Percentiles rank a stretch among this genome's conserved stretches.
Conservation (phyloP, 2,797 vertebrate genomes). For the Lemur catta region DNA sequence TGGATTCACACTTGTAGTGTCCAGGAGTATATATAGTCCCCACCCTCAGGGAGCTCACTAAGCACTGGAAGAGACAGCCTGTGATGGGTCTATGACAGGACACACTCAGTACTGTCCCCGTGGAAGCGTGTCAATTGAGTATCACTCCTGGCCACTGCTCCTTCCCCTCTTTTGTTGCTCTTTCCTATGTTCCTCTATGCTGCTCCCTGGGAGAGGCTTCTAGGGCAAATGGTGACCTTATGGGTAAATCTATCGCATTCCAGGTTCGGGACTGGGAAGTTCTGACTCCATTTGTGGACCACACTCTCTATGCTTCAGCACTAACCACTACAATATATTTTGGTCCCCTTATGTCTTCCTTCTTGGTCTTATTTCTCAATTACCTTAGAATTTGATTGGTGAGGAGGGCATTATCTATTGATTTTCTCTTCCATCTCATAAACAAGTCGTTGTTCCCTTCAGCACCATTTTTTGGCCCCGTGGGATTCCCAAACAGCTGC, state of each 20-base stretch:
- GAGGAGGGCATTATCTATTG: not conserved
- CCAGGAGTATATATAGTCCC: rapidly evolving
- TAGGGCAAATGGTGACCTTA: not conserved
- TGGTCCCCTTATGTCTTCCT: not conserved
- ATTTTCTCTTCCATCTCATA: not conserved
- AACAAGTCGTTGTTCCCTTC: not conserved
- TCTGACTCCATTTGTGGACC: too few relatives aligned
- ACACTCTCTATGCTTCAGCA: not conserved
- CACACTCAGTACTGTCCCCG: not conserved
- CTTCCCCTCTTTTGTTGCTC: not conserved
- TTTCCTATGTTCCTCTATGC: not conserved
- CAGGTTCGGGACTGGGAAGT: not conserved
- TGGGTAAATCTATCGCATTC: not conserved
- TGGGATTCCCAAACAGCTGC: not conserved
- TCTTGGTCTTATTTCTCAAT: not conserved
- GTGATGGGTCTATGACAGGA: rapidly evolving
- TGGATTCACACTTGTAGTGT: not conserved
- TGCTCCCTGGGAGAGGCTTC: not conserved
- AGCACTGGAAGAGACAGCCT: not conserved
- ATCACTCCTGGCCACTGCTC: not conserved
- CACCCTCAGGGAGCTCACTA: not conserved
- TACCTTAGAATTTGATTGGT: not conserved
- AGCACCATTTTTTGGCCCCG: not conserved
- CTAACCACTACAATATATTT: not conserved
- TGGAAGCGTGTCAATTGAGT: not conserved